Base-by-base conservation (phyloP, 1,140 invertebrate species). In the Plectrocnemia conspersa region DNA sequence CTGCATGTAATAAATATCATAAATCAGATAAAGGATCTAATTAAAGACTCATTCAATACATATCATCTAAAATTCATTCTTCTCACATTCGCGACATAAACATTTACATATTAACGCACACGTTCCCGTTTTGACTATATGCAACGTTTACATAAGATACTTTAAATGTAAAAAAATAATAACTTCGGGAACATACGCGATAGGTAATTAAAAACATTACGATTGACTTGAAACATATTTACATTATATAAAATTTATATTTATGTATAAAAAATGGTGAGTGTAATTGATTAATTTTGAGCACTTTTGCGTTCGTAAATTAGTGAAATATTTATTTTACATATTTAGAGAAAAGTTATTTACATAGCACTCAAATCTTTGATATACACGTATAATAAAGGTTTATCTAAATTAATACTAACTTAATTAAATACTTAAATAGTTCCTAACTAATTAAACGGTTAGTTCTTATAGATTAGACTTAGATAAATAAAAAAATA, bases 301-400 rank as follows among this genome's bases (percentile, higher is more conserved):
- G 16, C 21, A 19, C 2, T 18, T 45, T 45, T 27, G 19, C 24
- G 2, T 22, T 22, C 22, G 24, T 18, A 45, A 13, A 27, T 25
- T 16, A 45, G 3, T 13, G n/a, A 19, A 40, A 23, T 22, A 13
- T 27, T 45, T 6, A 27, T 27, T 15, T 27, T 45, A 45, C n/a
- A 27, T 45, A 18, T 40, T 40, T 18, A 40, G 32, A 56, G 35
- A 38, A 52, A 38, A 54, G 59, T 61, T 61, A 61, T 61, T 61
- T 61, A 61, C 59, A 61, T 32, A 33, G 59, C 57, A 54, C 59
- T 41, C 36, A 52, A 38, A 48, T 58, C 45, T 44, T 58, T 58
- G 55, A 38, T 52, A 13, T 16, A 38, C 5, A 38, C 13, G 18
- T 38, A 38, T 38, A 38, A 38, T 38, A 45, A 23, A 45, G 25